These are phyloP conservation scores for Sipha maydis DNA, from an alignment of 2,888 invertebrate species.

Conservation along the genomic window DNA sequence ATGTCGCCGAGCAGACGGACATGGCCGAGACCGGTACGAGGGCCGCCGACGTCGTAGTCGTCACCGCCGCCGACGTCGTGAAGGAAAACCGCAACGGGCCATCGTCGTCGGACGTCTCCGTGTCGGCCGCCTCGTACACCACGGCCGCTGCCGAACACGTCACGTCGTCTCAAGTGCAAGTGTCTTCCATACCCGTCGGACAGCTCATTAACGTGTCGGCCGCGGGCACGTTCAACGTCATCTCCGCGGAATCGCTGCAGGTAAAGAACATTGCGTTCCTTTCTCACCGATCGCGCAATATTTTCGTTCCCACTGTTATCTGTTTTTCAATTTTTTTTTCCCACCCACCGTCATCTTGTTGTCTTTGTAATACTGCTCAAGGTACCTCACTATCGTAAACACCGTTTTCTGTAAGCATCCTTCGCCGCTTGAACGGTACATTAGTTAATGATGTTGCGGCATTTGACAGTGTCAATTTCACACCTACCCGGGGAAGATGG, in stretches of 20 bases:
- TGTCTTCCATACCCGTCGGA: constrained; percentile 75
- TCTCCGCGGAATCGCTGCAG: constrained; percentile 84
- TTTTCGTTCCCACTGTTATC: not conserved
- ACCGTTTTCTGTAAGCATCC: no score
- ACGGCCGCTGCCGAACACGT: constrained; percentile 67
- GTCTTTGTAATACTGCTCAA: no score
- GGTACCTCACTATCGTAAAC: no score
- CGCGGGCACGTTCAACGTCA: constrained; percentile 85
- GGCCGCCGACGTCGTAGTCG: constrained; percentile 68
- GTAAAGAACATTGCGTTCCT: constrained; percentile 66
- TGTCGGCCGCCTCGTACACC: constrained; percentile 66
- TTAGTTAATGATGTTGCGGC: no score
- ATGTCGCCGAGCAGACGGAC: constrained; percentile 70
- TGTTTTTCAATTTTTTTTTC: not conserved
- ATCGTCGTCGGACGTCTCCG: constrained; percentile 46
- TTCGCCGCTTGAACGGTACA: no score
- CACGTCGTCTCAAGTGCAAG: constrained; percentile 70
- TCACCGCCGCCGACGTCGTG: constrained; percentile 61
- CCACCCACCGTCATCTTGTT: not conserved
- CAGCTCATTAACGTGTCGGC: constrained; percentile 77
- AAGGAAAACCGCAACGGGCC: constrained; percentile 52
- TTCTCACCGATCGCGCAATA: no score
- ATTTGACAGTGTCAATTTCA: no score
- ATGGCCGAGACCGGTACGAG: constrained; percentile 70
- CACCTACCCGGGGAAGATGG: no score